Conservation (phyloP, 2,113 vertebrate genomes). For the Herpetotheres cachinnans region DNA sequence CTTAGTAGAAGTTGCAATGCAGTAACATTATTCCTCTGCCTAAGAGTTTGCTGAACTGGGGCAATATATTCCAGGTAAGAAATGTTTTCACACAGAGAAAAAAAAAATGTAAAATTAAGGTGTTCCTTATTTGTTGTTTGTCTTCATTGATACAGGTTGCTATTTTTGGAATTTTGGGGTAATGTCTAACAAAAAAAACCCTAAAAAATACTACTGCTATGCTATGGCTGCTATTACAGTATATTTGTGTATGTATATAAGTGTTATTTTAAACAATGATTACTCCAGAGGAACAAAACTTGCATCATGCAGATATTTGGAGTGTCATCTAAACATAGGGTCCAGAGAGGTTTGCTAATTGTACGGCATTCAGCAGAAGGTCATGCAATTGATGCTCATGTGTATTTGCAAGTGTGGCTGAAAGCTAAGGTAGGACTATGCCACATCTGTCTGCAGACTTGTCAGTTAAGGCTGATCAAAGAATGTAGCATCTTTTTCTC, state of each 20-base stretch:
- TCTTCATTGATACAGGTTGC: neutral
- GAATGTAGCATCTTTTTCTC: neutral
- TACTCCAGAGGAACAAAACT: neutral
- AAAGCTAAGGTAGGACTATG: neutral
- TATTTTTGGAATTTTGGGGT: neutral
- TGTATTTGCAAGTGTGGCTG: neutral
- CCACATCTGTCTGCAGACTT: neutral
- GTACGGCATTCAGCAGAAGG: neutral
- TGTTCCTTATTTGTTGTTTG: neutral
- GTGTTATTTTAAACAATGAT: neutral
- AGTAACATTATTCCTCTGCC: neutral
- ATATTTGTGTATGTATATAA: neutral
- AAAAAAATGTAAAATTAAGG: conserved; percentile 16
- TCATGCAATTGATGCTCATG: neutral
- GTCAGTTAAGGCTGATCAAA: neutral
- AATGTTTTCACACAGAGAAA: conserved; percentile 15
- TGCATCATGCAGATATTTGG: neutral
- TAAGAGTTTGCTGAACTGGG: neutral
- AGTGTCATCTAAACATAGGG: neutral
- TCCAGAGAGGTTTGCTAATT: neutral
- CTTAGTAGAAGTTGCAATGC: neutral
- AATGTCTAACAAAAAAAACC: neutral
- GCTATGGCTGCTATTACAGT: neutral
- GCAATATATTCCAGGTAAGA: neutral
- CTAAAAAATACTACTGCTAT: neutral